These are phyloP conservation scores for Crenichthys baileyi DNA, from an alignment of 2,797 vertebrate species.

Conservation along the genomic window DNA sequence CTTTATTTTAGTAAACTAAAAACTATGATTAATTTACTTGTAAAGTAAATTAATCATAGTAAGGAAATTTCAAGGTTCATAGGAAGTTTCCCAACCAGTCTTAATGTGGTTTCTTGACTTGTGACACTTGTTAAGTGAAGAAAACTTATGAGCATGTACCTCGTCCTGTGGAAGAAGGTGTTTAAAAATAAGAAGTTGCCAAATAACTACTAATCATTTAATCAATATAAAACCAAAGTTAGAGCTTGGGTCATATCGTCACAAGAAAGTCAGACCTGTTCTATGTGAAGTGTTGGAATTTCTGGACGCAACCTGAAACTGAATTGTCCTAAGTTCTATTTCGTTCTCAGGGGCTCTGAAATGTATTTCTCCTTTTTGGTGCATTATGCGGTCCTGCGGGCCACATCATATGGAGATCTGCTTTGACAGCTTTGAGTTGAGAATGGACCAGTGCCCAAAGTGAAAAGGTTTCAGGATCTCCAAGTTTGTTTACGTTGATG, in stretches of 20 bases:
- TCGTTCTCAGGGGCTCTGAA: not conserved
- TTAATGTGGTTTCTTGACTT: not conserved
- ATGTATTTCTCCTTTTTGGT: not conserved
- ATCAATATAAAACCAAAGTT: not conserved
- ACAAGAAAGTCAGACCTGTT: not conserved
- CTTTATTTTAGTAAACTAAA: not conserved
- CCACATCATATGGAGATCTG: not conserved
- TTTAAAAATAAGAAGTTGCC: not conserved
- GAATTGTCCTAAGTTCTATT: not conserved
- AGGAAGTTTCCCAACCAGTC: not conserved
- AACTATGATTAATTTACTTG: not conserved
- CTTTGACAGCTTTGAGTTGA: not conserved
- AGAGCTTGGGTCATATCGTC: not conserved
- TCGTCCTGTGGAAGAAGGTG: not conserved
- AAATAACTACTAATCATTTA: not conserved
- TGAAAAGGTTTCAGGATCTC: not conserved
- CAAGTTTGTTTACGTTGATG: not conserved
- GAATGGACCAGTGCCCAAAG: not conserved
- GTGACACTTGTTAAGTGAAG: too few species aligned
- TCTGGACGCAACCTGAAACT: not conserved
- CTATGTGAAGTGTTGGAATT: not conserved
- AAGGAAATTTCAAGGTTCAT: not conserved
- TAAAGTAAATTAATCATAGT: not conserved
- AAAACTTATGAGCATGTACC: not conserved
- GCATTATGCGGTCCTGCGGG: not conserved